Conservation (phyloP, 2,888 invertebrate species). For the Charanyca ferruginea region DNA sequence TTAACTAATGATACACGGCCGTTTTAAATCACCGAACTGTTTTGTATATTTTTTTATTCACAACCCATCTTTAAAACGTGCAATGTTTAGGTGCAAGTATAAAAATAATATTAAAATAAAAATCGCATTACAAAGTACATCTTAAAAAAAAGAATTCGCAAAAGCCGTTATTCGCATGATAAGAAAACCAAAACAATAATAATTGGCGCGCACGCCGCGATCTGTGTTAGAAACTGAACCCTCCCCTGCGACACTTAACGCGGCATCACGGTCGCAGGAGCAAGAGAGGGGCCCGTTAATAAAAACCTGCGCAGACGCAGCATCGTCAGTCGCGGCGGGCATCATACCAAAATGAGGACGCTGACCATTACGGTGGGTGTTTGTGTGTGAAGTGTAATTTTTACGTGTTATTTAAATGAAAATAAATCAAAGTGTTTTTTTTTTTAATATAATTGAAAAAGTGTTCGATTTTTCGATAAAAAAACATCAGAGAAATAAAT, state of each 20-base stretch:
- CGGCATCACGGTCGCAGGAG: slow-evolving; percentile 48
- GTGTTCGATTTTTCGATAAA: slow-evolving; percentile 12
- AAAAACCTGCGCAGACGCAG: slow-evolving; percentile 74
- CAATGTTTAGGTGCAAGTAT: too few relatives aligned
- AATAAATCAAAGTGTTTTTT: slow-evolving; percentile 30
- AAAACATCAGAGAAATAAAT: neutral
- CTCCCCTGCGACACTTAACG: slow-evolving; percentile 53
- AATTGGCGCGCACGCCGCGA: slow-evolving; percentile 25
- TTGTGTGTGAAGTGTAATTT: slow-evolving; percentile 65
- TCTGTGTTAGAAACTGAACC: slow-evolving; percentile 56
- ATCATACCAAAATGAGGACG: slow-evolving; percentile 84
- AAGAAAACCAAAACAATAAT: slow-evolving; percentile 53
- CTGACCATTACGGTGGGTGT: slow-evolving; percentile 85
- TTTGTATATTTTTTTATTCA: too few relatives aligned
- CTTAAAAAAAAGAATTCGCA: slow-evolving; percentile 32
- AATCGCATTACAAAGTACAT: slow-evolving; percentile 10
- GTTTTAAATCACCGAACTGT: too few relatives aligned
- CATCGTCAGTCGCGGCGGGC: slow-evolving; percentile 80
- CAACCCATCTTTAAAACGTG: too few relatives aligned
- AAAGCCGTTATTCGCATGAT: slow-evolving; percentile 41
- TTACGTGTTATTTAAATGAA: slow-evolving; percentile 62
- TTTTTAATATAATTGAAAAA: slow-evolving; percentile 23
- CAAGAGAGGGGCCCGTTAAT: slow-evolving; percentile 82
- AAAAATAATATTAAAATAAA: neutral
- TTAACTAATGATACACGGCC: too few relatives aligned